A percentile compares a stretch with the other conserved stretches of the same genome.
Evolutionary conservation across 2,113 vertebrate genomes (phyloP).

Genomic region (Puffinus mauretanicus): DNA sequence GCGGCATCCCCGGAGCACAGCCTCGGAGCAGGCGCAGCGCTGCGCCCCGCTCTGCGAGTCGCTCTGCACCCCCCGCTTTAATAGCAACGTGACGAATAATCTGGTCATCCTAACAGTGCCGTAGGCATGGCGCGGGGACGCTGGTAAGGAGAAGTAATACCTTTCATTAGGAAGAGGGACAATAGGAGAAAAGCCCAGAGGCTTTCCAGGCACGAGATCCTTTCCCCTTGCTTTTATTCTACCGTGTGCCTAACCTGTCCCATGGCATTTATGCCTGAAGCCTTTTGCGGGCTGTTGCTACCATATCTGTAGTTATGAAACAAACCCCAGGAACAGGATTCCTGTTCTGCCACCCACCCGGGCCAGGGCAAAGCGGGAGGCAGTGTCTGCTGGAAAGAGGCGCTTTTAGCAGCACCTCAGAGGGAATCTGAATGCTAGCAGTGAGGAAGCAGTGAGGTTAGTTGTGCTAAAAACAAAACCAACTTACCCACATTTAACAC

Average conservation of each 20-base stretch:
- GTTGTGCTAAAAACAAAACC: neutral
- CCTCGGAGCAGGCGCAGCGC: neutral
- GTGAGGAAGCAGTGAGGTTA: neutral
- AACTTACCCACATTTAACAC: rapidly evolving
- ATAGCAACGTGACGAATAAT: neutral
- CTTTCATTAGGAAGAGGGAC: neutral
- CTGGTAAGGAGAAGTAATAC: neutral
- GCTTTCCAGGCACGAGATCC: neutral
- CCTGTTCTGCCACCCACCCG: neutral
- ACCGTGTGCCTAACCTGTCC: neutral
- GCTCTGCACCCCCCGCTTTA: neutral
- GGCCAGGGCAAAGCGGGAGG: neutral
- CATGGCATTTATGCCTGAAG: neutral
- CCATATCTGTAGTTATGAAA: neutral
- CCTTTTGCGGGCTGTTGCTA: neutral
- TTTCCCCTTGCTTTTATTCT: neutral
- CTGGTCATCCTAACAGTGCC: neutral
- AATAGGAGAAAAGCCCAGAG: neutral
- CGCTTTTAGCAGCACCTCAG: neutral
- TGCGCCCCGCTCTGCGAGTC: neutral
- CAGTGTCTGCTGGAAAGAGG: neutral
- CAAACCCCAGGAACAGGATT: neutral
- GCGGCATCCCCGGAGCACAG: neutral
- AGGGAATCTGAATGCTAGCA: neutral
- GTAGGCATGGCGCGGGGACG: neutral